Evolutionary conservation across 2,888 invertebrate genomes (phyloP), one percentile per base, ranked within the genome.

Genomic region (Epinotia brunnichana): DNA sequence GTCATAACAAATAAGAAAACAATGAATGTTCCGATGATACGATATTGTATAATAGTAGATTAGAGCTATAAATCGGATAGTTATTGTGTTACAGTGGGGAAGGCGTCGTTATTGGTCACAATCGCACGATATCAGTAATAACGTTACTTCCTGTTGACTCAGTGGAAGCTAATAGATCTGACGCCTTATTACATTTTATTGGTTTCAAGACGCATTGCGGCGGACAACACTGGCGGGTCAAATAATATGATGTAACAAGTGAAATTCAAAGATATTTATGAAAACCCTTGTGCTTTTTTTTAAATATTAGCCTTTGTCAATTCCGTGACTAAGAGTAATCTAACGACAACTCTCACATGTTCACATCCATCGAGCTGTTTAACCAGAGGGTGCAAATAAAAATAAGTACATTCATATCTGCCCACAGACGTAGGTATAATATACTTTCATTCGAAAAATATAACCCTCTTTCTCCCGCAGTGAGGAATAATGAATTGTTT

Each of bases 141-240:
- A 80, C 83, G 82, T 84, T 82, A 83, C 78, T 82, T 76, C 78
- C 79, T 82, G 82, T 83, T 82, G 81, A 79, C 82, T 84, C 81
- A 78, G 80, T 82, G 80, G 80, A 82, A 81, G 81, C 81, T 85
- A 84, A 85, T 84, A 84, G 83, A 83, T 82, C 82, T 81, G 82
- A 82, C 82, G 82, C 78, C 78, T 83, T 85, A 82, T 85, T 83
- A 83, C 81, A 78, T 84, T 83, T 82, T 83, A 83, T 83, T 70
- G 68, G 69, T 60, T 73, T 63, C 57, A 63, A 59, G 53, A 44
- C 41, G 53, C 51, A 59, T 48, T 17, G 24, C 17, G 63, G 56
- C 35, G 21, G 68, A 60, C n/a, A 39, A 48, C 44, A 13, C 44
- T 44, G 44, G 1, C 44, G 44, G 44, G 2, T 48, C 5, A 4